Evolutionary conservation across 2,113 vertebrate species (phyloP).

Genomic region (Lamprologus ornatipinnis): DNA sequence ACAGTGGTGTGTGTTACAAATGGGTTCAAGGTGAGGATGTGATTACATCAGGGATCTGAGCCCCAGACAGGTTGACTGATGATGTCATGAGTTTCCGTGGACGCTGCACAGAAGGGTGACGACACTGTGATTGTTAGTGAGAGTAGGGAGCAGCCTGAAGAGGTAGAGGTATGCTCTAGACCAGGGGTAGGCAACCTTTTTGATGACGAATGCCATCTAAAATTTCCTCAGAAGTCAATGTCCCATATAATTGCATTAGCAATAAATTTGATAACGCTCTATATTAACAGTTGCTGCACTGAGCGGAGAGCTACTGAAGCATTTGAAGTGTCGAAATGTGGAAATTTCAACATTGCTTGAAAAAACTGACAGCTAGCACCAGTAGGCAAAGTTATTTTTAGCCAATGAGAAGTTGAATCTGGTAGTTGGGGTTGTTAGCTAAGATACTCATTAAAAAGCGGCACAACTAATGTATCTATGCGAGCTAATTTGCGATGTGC

Average conservation of each 20-base stretch:
- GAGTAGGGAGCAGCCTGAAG: not conserved
- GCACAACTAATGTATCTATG: no score
- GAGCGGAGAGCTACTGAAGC: not conserved
- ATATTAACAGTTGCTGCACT: not conserved
- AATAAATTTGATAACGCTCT: not conserved
- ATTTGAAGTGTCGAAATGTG: not conserved
- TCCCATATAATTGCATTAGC: no score
- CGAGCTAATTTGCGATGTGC: fast-evolving
- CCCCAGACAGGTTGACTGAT: not conserved
- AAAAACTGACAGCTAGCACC: not conserved
- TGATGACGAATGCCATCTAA: not conserved
- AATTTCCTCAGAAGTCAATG: no score
- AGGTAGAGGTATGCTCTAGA: not conserved
- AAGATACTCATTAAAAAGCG: no score
- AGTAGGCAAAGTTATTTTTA: not conserved
- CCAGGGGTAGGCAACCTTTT: not conserved
- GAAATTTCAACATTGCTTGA: not conserved
- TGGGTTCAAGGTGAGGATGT: not conserved
- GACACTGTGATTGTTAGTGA: not conserved
- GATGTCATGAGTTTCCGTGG: not conserved
- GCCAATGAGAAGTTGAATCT: no score
- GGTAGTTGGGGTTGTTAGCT: no score
- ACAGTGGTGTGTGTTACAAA: not conserved
- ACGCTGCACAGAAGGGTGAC: fast-evolving
- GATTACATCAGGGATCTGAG: not conserved